Percentiles rank a stretch among this genome's conserved stretches.
These are phyloP conservation scores for Dynastes tityus DNA, from an alignment of 2,888 invertebrate genomes.

Conservation along the genomic window DNA sequence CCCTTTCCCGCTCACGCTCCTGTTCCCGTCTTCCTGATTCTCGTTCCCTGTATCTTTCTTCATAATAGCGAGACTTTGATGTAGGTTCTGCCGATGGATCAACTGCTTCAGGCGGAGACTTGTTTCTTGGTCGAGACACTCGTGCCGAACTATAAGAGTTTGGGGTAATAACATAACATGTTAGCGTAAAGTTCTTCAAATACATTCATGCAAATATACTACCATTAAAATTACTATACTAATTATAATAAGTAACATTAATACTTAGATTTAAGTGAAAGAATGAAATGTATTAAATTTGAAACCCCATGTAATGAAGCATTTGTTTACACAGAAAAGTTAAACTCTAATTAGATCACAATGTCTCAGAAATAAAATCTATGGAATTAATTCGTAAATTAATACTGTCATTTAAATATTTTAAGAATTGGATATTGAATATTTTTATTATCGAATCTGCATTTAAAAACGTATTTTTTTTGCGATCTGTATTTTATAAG, in stretches of 20 bases:
- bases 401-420: no score
- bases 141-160: constrained; percentile 56
- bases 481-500: no score
- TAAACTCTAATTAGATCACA: no score
- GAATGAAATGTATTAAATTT: no score
- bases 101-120: constrained; percentile 76
- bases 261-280: no score
- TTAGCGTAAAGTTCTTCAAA: constrained; percentile 10
- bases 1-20: constrained; percentile 78
- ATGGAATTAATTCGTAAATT: no score
- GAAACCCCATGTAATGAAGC: no score
- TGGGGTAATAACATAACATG: constrained; percentile 35
- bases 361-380: no score
- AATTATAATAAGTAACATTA: not conserved
- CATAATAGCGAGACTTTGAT: constrained; percentile 83
- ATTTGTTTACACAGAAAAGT: no score
- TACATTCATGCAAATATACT: constrained; percentile 38
- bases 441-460: no score
- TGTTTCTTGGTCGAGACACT: constrained; percentile 73
- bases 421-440: no score
- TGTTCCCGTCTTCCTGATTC: constrained; percentile 75
- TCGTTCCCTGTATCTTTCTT: constrained; percentile 86
- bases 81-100: constrained; percentile 70
- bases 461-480: no score
- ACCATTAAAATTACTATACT: not conserved